Conservation (phyloP, 2,888 invertebrate genomes). For the Drosophila borealis region DNA sequence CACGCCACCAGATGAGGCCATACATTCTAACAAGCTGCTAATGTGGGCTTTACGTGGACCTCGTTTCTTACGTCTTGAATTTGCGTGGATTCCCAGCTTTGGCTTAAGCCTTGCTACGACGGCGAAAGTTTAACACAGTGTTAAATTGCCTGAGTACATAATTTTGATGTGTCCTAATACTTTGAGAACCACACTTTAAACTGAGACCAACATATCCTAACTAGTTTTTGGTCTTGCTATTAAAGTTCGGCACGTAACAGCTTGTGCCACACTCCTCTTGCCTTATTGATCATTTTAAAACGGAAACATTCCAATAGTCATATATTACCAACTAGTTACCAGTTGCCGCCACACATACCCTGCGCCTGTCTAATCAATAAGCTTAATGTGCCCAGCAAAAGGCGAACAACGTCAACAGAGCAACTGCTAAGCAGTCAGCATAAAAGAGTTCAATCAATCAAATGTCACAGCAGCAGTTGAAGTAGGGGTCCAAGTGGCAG, state of each 20-base stretch:
- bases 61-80: conserved; percentile 27
- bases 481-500: conserved; percentile 22
- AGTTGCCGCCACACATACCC: not conserved
- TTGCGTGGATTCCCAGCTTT: conserved; percentile 30
- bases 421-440: conserved; percentile 43
- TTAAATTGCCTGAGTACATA: not conserved
- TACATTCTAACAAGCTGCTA: conserved; percentile 75
- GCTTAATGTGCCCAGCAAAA: conserved; percentile 49
- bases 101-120: conserved; percentile 15
- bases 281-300: conserved; percentile 67
- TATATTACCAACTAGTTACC: conserved; percentile 7
- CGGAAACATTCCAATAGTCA: conserved; percentile 49
- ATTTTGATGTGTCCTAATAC: conserved; percentile 22
- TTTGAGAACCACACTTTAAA: conserved; percentile 8
- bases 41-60: conserved; percentile 55
- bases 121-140: conserved; percentile 6
- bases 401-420: conserved; percentile 35
- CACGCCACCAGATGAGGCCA: conserved; percentile 45
- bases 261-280: conserved; percentile 2
- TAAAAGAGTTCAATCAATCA: conserved; percentile 72
- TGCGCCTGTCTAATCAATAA: conserved; percentile 48
- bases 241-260: not conserved
- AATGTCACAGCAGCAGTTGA: conserved; percentile 52
- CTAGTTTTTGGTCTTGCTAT: conserved; percentile 3
- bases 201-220: not conserved